These are phyloP conservation scores for Noctua janthe DNA, from an alignment of 2,888 invertebrate species.

Conservation along the genomic window DNA sequence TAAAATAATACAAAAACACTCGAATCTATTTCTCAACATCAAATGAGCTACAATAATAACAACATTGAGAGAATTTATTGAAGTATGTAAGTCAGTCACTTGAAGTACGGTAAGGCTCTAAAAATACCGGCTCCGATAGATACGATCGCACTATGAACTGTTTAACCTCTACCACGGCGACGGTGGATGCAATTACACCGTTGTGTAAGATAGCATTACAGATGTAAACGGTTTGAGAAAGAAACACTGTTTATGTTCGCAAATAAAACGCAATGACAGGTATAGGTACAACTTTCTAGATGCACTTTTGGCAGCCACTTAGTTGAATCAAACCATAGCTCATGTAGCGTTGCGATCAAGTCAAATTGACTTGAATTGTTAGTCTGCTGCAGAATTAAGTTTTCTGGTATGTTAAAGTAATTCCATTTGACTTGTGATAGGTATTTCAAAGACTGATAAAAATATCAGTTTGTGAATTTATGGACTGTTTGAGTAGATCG, in stretches of 20 bases:
- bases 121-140: constrained; percentile 64
- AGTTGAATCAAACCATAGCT: background rate
- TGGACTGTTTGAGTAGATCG: background rate
- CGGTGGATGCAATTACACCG: constrained; percentile 56
- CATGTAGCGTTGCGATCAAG: too few relatives aligned
- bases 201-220: background rate
- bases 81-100: constrained; percentile 60
- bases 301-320: background rate
- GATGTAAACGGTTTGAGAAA: background rate
- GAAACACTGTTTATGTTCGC: background rate
- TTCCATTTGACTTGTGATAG: background rate
- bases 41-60: constrained; percentile 28
- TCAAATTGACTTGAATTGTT: background rate
- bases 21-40: background rate
- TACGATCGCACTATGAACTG: constrained; percentile 63
- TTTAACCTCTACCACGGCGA: constrained; percentile 54
- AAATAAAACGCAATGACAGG: background rate
- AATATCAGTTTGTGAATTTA: background rate
- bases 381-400: background rate
- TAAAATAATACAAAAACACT: background rate
- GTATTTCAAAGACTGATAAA: fast-evolving
- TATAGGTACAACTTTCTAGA: background rate
- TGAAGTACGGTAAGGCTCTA: constrained; percentile 60
- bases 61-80: constrained; percentile 48
- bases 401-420: background rate